Base-by-base conservation (phyloP, 2,888 invertebrate genomes). In the Nomada goodeniana region DNA sequence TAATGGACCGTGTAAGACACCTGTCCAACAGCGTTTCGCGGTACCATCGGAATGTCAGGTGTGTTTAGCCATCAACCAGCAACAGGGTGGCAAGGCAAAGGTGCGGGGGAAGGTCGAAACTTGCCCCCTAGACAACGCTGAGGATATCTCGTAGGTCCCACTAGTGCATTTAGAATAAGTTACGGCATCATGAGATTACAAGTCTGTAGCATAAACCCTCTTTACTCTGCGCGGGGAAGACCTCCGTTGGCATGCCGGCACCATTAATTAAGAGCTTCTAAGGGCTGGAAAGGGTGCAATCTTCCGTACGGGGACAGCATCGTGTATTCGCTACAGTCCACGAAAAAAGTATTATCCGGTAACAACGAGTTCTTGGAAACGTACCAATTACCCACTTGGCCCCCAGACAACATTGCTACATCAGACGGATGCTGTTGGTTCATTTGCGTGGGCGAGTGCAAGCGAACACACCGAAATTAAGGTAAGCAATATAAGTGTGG, bases 121-220 rank as follows among this genome's bases (percentile, higher is more conserved):
- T 92, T 90, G 86, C 90, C 83, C 89, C 80, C 85, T 82, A 89
- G 89, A 91, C 91, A 90, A 90, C 90, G 88, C 86, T 82, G 85
- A 86, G 91, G 90, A 91, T 91, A 92, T 91, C 91, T 90, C 89
- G 89, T 81, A 85, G 88, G 90, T 92, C 92, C 91, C 92, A 90
- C 91, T 89, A 92, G 92, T 92, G 92, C 92, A 93, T 93, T 93
- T 92, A 91, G 92, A 93, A 93, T 93, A 93, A 93, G 92, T 93
- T 92, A 92, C 91, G 90, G 90, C 92, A 91, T 93, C 91, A 90
- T 90, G 92, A 93, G 93, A 93, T 93, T 93, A 93, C 93, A 93
- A 92, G 93, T 92, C 93, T 91, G 87, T 90, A 85, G 90, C 89
- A 91, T 92, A 92, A 92, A 92, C 91, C 91, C 91, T 91, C 90